Base-by-base conservation (phyloP, 2,113 vertebrate genomes). In the Chascanopsetta lugubris region DNA sequence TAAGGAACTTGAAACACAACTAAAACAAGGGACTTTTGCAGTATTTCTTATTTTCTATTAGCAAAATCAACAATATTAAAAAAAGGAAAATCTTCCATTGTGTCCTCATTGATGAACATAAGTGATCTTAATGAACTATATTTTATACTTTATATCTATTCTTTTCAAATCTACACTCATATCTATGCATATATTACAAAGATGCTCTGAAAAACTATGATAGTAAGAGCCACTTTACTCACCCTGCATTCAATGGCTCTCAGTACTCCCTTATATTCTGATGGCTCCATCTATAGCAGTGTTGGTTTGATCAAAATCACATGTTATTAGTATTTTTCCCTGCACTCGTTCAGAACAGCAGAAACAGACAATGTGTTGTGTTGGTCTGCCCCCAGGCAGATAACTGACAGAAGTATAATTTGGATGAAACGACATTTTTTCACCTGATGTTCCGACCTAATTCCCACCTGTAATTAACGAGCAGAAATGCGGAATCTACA, bases 381-480 rank as follows among this genome's bases (percentile, higher is more conserved):
- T 27, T 5, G 45, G 22, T 34, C 38, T 65, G 45, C 63, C 67
- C 72, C 57, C 20, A 66, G 63, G 73, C 73, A 64, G 56, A 56
- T 38, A 40, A 76, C 24, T 74, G 71, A 75, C 75, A 69, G 49
- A 72, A 75, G 70, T 61, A 42, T 64, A 51, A 73, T 82, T 75
- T 84, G 50, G 57, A 69, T 77, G 61, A 46, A 72, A 66, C 51
- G 46, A 29, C 22, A n/a, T 64, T 69, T 26, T 38, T 47, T 76
- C 71, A 80, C 64, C 75, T 66, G 72, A 84, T 81, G 75, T 79
- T 83, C 40, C 29, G 65, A 76, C 57, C 75, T 50, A 68, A 57
- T 65, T 79, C 75, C 58, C 70, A 72, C 70, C 66, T 79, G 68
- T 64, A 54, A 86, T 79, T 83, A 82, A 77, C 58, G 66, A 80